phyloP scores from a whole-genome alignment of 2,888 invertebrate species.

The Mamestra brassicae region DNA sequence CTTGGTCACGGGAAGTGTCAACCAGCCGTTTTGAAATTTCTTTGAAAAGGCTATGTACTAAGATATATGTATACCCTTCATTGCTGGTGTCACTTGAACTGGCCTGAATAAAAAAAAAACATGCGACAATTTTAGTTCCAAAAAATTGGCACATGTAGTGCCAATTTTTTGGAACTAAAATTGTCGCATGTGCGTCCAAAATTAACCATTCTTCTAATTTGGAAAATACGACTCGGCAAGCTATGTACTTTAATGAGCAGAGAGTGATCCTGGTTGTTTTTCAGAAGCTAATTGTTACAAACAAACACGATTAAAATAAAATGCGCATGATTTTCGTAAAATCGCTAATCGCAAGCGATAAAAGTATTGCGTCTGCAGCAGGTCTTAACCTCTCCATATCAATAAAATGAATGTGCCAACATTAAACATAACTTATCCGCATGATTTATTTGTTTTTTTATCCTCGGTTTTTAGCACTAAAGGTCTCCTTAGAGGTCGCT shows the following conservation, averaged over 20 bases:
- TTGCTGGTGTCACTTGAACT: too few species aligned
- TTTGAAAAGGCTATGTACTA: too few species aligned
- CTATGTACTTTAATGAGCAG: background rate
- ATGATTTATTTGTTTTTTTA: slow-evolving; percentile 47
- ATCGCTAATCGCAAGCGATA: slow-evolving; percentile 27
- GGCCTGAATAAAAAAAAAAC: too few species aligned
- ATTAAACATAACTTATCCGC: slow-evolving; percentile 46
- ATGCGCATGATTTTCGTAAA: background rate
- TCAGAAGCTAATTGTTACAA: background rate
- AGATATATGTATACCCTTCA: too few species aligned
- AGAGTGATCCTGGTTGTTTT: background rate
- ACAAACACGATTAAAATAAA: background rate
- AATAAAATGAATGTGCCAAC: slow-evolving; percentile 45
- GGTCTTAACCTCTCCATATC: slow-evolving; percentile 27
- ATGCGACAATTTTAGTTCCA: too few species aligned
- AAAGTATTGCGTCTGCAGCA: slow-evolving; percentile 24
- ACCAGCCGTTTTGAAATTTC: too few species aligned
- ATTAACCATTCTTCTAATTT: background rate
- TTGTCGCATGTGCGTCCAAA: too few species aligned
- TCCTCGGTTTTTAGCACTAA: slow-evolving; percentile 25
- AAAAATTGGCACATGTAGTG: too few species aligned
- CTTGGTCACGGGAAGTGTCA: too few species aligned
- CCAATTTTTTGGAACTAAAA: too few species aligned
- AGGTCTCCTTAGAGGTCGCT: slow-evolving; percentile 59
- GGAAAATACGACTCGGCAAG: background rate